A percentile compares a stretch with the other conserved stretches of the same genome.
Conservation (phyloP, 2,797 vertebrate species). For the Aphelocoma californica region DNA sequence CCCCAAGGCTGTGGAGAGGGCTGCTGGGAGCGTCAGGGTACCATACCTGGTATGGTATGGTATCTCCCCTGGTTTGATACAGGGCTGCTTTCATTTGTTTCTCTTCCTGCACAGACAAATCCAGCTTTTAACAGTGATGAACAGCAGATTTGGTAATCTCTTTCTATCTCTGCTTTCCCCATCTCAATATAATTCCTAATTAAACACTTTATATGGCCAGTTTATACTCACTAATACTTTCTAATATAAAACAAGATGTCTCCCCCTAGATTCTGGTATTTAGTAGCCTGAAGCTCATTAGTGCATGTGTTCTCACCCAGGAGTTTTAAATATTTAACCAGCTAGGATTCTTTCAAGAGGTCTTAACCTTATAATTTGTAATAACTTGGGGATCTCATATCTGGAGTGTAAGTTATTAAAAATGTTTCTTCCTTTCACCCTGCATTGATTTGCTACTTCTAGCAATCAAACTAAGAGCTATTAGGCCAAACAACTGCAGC, state of each 20-base stretch:
- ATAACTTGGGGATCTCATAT: conserved; percentile 72
- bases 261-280: conserved; percentile 57
- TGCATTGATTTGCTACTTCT: conserved; percentile 70
- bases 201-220: conserved; percentile 32
- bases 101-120: background rate
- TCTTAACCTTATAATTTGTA: conserved; percentile 80
- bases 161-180: background rate
- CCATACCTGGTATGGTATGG: background rate
- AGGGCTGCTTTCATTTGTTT: background rate
- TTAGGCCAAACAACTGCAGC: conserved; percentile 56
- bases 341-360: conserved; percentile 73
- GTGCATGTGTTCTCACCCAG: conserved; percentile 67
- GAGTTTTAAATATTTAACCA: conserved; percentile 81
- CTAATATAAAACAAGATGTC: conserved; percentile 59
- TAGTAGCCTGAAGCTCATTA: conserved; percentile 76
- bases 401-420: conserved; percentile 66
- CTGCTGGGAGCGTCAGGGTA: background rate
- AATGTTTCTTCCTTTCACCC: conserved; percentile 62
- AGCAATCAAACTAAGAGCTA: conserved; percentile 52
- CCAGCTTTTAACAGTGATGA: background rate
- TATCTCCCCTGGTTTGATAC: background rate
- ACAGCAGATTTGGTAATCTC: background rate
- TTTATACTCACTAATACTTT: conserved; percentile 40
- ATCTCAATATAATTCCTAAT: conserved; percentile 39
- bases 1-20: background rate